Evolutionary conservation across 2,888 invertebrate species (phyloP), one percentile per base, ranked within the genome.

Genomic region (Morinoia aosen): DNA sequence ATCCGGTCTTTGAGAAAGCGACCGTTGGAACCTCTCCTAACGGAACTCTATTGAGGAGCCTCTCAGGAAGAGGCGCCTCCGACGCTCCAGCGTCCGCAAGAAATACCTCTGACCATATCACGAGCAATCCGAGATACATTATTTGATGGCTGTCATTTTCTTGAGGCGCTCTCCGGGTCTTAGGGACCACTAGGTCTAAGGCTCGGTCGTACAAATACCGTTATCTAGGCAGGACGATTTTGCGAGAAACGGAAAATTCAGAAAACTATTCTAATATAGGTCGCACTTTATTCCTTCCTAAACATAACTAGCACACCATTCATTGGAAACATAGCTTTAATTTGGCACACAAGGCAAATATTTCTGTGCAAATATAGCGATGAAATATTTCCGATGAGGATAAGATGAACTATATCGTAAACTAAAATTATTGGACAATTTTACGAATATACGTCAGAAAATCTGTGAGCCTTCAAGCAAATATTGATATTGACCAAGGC

Each of bases 1-100:
- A 93, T 93, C 93, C 93, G 93, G 93, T 93, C 93, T 93, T 93
- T 93, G 93, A 93, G 93, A 93, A 93, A 93, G 57, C 93, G 93
- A 93, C 93, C 93, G 93, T 93, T 93, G 57, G 57, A 57, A 33
- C 93, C 93, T 93, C 93, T 56, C 93, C 93, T 93, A 93, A 93
- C 93, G 93, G 93, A 93, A 93, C 93, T 93, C 93, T 48, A 93
- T 93, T 93, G 93, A 93, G 39, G 33, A 56, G 57, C 57, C 93
- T 57, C 93, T 93, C 93, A 93, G 93, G 93, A 93, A 93, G 93
- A 93, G 93, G 93, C 58, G 57, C 58, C 93, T 93, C 33, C 57
- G 93, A 57, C 57, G 93, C 93, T 93, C 33, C 93, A 33, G 56
- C 39, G 93, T 57, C 93, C 93, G 48, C 93, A 93, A 93, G 93